These are phyloP conservation scores for Drosophila ogumai DNA, from an alignment of 1,140 invertebrate species.

Conservation along the genomic window DNA sequence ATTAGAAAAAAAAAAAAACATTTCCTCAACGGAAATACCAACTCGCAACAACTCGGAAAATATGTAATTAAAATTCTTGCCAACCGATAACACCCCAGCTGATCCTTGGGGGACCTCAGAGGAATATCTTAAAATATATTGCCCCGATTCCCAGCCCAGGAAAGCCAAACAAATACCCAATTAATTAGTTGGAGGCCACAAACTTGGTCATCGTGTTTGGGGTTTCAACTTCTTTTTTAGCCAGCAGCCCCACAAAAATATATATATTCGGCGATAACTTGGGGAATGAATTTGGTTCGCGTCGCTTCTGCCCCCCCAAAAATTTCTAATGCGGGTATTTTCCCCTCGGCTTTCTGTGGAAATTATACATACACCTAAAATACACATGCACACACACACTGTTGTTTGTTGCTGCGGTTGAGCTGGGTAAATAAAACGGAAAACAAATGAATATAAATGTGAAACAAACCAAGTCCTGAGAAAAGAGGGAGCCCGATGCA, in stretches of 20 bases:
- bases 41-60: background rate
- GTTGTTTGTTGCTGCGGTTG: constrained; percentile 38
- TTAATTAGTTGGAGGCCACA: constrained; percentile 46
- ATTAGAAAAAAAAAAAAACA: background rate
- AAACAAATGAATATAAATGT: constrained; percentile 82
- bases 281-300: constrained; percentile 31
- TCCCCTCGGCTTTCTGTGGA: constrained; percentile 45
- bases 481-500: constrained; percentile 3
- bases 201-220: constrained; percentile 33
- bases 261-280: constrained; percentile 34
- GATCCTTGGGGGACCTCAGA: constrained; percentile 11
- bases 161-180: constrained; percentile 41
- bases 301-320: constrained; percentile 10
- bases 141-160: background rate
- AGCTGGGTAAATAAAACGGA: constrained; percentile 78
- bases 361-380: constrained; percentile 67
- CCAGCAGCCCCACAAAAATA: constrained; percentile 16
- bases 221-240: constrained; percentile 22
- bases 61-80: constrained; percentile 26
- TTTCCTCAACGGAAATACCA: background rate
- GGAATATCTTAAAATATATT: constrained; percentile 21
- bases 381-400: constrained; percentile 46
- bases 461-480: constrained; percentile 72
- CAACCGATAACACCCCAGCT: constrained; percentile 1
- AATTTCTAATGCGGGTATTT: constrained; percentile 43